Percentiles rank a stretch among this genome's conserved stretches.
These are phyloP conservation scores for Upupa epops DNA, from an alignment of 2,113 vertebrate species.

Conservation along the genomic window DNA sequence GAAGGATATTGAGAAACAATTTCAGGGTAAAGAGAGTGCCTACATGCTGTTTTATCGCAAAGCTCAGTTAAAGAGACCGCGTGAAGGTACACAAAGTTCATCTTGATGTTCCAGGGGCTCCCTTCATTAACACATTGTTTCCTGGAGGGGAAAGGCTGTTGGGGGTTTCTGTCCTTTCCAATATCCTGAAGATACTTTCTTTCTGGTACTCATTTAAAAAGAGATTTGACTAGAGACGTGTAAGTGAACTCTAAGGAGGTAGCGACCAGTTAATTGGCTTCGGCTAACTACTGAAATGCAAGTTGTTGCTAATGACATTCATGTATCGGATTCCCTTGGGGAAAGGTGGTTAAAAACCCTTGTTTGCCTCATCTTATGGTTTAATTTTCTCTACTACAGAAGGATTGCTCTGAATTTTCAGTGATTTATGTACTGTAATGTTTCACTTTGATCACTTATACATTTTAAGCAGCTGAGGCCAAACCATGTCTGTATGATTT, in stretches of 20 bases:
- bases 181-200: not conserved
- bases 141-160: not conserved
- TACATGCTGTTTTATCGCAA: slow-evolving; percentile 98
- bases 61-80: slow-evolving; percentile 82
- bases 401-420: not conserved
- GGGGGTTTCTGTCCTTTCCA: not conserved
- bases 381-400: not conserved
- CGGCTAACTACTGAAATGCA: not conserved
- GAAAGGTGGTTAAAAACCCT: not conserved
- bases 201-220: not conserved
- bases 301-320: not conserved
- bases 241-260: not conserved
- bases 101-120: not conserved
- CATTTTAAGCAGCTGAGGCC: not conserved
- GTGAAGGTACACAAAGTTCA: slow-evolving; percentile 78
- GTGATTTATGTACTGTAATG: not conserved
- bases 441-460: not conserved
- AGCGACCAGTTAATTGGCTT: not conserved
- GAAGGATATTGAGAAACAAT: slow-evolving; percentile 90
- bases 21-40: slow-evolving; percentile 96
- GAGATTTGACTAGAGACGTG: not conserved
- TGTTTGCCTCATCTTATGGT: not conserved
- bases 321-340: not conserved
- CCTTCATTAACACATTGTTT: not conserved
- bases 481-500: slow-evolving; percentile 5